Percentiles rank a stretch among this genome's conserved stretches.
phyloP scores from a whole-genome alignment of 2,797 vertebrate genomes.

The Poeciliopsis turneri region DNA sequence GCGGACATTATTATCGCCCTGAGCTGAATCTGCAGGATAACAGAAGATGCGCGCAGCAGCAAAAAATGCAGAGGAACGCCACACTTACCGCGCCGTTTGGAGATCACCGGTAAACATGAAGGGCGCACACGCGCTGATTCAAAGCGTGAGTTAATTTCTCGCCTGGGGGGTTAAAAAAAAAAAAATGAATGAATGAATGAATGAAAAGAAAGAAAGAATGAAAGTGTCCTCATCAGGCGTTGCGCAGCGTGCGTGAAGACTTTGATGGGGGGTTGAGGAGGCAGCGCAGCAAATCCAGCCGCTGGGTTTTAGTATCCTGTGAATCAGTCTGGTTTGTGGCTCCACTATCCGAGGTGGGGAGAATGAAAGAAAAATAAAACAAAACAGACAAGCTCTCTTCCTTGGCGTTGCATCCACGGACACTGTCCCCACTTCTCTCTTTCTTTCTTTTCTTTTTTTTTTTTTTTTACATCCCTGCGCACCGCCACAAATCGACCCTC shows the following conservation, averaged over 20 bases:
- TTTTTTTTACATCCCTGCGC: slow-evolving; percentile 63
- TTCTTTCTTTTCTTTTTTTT: too few relatives aligned
- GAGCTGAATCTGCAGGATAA: slow-evolving; percentile 32
- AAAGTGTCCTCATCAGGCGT: slow-evolving; percentile 51
- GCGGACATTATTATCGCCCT: slow-evolving; percentile 25
- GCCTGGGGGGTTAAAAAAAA: neutral
- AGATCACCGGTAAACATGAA: slow-evolving; percentile 18
- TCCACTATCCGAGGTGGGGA: slow-evolving; percentile 56
- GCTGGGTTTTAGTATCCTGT: slow-evolving; percentile 56
- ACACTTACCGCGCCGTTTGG: slow-evolving; percentile 70
- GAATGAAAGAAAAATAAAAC: neutral
- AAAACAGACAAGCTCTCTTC: neutral
- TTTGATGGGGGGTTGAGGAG: slow-evolving; percentile 32
- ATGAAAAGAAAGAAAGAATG: neutral
- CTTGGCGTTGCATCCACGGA: neutral
- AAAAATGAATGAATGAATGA: neutral
- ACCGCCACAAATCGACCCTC: slow-evolving; percentile 68
- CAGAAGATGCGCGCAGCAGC: slow-evolving; percentile 30
- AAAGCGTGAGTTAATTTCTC: slow-evolving; percentile 52
- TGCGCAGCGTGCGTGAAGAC: slow-evolving; percentile 53
- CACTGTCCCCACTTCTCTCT: slow-evolving; percentile 36
- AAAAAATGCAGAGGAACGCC: slow-evolving; percentile 21
- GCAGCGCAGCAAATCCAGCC: slow-evolving; percentile 50
- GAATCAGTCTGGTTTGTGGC: slow-evolving; percentile 33
- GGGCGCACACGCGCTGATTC: slow-evolving; percentile 2